These are phyloP conservation scores for Bicyclus anynana DNA, from an alignment of 1,140 invertebrate genomes.

Conservation along the genomic window DNA sequence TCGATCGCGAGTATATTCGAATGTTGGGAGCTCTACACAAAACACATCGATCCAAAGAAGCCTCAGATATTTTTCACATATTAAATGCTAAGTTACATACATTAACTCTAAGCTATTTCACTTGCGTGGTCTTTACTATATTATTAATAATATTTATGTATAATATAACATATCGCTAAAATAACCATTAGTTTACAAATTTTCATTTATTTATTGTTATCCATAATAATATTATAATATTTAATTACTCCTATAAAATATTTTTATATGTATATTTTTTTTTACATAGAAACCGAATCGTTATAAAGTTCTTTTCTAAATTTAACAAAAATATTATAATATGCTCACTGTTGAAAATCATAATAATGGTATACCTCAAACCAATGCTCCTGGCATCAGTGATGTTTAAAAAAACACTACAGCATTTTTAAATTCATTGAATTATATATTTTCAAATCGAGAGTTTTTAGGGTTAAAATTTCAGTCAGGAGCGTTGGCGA, in stretches of 20 bases:
- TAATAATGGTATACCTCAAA: too few relatives aligned
- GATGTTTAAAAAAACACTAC: too few relatives aligned
- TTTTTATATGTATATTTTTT: constrained; percentile 16
- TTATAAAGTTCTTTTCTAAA: background rate
- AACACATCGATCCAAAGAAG: constrained; percentile 24
- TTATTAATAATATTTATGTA: constrained; percentile 1
- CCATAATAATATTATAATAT: constrained; percentile 7
- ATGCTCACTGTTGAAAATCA: background rate
- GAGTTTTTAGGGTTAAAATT: too few relatives aligned
- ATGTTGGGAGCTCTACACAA: constrained; percentile 22
- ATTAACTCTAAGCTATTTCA: constrained; percentile 14
- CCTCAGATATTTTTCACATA: constrained; percentile 25
- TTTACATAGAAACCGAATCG: constrained; percentile 2
- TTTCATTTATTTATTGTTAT: constrained; percentile 15
- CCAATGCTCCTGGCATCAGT: too few relatives aligned
- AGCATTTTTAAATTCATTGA: too few relatives aligned
- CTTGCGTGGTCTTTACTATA: constrained; percentile 1
- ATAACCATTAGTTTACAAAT: constrained; percentile 43
- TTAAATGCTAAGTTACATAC: constrained; percentile 29
- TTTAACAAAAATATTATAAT: constrained; percentile 2
- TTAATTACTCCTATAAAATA: constrained; percentile 34
- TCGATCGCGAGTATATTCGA: constrained; percentile 26
- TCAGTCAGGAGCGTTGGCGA: too few relatives aligned
- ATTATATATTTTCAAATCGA: too few relatives aligned
- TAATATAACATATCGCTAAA: constrained; percentile 22